Conservation (phyloP, 2,113 vertebrate genomes). For the Syrmaticus mikado region DNA sequence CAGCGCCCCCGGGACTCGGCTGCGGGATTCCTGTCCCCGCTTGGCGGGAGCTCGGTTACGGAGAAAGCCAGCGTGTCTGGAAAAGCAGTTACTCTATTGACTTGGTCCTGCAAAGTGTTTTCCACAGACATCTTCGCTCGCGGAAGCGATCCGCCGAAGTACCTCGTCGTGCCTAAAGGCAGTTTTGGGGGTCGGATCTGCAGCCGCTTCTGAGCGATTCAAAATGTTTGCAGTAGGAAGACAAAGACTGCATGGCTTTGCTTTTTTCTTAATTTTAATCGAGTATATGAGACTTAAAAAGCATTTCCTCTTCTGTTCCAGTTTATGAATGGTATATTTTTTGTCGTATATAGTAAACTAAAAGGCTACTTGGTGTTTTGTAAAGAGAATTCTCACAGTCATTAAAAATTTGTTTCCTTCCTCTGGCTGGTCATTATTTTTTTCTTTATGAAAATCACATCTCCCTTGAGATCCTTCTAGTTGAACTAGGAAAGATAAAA, state of each 20-base stretch:
- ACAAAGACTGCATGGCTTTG: not conserved
- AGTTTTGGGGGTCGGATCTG: not conserved
- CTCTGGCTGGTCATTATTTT: slow-evolving; percentile 74
- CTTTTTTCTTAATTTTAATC: not conserved
- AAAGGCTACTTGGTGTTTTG: slow-evolving; percentile 25
- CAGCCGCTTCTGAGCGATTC: not conserved
- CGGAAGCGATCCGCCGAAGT: not conserved
- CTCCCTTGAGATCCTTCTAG: slow-evolving; percentile 71
- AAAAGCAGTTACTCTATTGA: not conserved
- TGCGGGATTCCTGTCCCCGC: fast-evolving
- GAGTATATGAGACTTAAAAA: not conserved
- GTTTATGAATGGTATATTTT: not conserved
- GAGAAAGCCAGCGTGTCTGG: not conserved
- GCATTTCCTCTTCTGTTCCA: not conserved
- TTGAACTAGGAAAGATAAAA: slow-evolving; percentile 78
- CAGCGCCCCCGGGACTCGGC: fast-evolving
- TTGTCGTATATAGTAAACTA: not conserved
- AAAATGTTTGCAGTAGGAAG: not conserved
- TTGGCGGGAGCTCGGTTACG: fast-evolving
- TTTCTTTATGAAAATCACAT: slow-evolving; percentile 77
- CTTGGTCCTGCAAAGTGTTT: not conserved
- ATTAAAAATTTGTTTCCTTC: slow-evolving; percentile 68
- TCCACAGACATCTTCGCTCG: not conserved
- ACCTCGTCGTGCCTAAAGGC: not conserved
- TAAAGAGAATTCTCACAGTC: slow-evolving; percentile 47